Base-by-base conservation (phyloP, 2,113 vertebrate species). In the Acanthochromis polyacanthus region DNA sequence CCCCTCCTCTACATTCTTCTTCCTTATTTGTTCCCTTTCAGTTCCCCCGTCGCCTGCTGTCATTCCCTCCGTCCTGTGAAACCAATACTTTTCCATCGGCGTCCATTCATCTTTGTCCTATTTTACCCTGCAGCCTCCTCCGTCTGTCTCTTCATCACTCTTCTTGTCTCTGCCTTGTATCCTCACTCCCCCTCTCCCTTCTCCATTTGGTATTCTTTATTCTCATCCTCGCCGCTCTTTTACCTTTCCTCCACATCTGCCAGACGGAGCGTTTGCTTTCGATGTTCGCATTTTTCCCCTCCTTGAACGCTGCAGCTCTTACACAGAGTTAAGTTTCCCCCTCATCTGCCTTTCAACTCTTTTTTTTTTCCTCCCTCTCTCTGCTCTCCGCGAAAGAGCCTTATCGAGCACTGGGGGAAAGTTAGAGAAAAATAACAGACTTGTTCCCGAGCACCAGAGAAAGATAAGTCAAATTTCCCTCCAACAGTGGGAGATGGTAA, bases 101-200 rank as follows among this genome's bases (percentile, higher is more conserved):
- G 19, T 80, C 74, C 70, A 84, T 91, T 91, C 70, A 73, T 88
- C 86, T 87, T 71, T 72, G 80, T 87, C 86, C 71, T 63, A 20
- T 81, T 88, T 80, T 70, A 48, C 71, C 81, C 87, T 10, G 67
- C 72, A 78, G 72, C 80, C 56, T 55, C 61, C 40, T 66, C 60
- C 2, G 63, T 62, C 56, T 36, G 71, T 78, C 53, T 79, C 83
- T 73, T 60, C 68, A 58, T 77, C 25, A 22, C 57, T 60, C n/a
- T 20, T 83, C 51, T 82, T 3, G 20, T 61, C 63, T 70, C 50
- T 12, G 16, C 23, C 16, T 70, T 25, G 11, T 36, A 20, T 58
- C 61, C 52, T 62, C 25, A 3, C 32, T 36, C 10, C 32, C 10
- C 9, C 32, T 2, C 9, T 2, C 32, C 22, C 66, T 40, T 46